These are phyloP conservation scores for Xylocampa areola DNA, from an alignment of 2,888 invertebrate genomes.

Conservation along the genomic window DNA sequence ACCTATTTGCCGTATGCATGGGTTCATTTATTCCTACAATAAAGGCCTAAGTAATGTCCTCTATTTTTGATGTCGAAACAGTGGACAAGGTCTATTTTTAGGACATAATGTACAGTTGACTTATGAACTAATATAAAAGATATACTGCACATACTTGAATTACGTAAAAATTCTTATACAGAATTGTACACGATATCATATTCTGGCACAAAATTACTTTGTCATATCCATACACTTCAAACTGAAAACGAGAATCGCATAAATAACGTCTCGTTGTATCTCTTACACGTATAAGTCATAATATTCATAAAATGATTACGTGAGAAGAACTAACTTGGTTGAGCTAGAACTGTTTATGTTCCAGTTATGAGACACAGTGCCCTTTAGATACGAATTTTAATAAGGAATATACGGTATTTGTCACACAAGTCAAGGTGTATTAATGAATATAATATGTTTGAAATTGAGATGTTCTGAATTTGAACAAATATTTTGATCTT, in stretches of 20 bases:
- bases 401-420: slow-evolving; percentile 3
- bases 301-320: slow-evolving; percentile 82
- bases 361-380: slow-evolving; percentile 22
- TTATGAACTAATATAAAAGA: too few relatives aligned
- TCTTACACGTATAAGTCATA: slow-evolving; percentile 75
- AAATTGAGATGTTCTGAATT: neutral
- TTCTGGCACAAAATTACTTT: neutral
- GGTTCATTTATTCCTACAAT: too few relatives aligned
- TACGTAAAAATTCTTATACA: neutral
- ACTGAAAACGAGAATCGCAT: slow-evolving; percentile 58
- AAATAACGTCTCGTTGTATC: slow-evolving; percentile 71
- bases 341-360: slow-evolving; percentile 16
- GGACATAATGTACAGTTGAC: too few relatives aligned
- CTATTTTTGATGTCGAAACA: too few relatives aligned
- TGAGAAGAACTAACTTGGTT: slow-evolving; percentile 68
- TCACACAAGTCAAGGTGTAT: slow-evolving; percentile 4
- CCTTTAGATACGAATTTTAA: slow-evolving; percentile 5
- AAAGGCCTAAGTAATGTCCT: too few relatives aligned
- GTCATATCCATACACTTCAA: slow-evolving; percentile 50
- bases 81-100: too few relatives aligned
- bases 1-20: too few relatives aligned
- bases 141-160: too few relatives aligned
- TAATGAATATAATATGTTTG: neutral
- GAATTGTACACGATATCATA: neutral
- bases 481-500: too few relatives aligned